phyloP scores from a whole-genome alignment of 2,797 vertebrate genomes.

The Cheirogaleus major region DNA sequence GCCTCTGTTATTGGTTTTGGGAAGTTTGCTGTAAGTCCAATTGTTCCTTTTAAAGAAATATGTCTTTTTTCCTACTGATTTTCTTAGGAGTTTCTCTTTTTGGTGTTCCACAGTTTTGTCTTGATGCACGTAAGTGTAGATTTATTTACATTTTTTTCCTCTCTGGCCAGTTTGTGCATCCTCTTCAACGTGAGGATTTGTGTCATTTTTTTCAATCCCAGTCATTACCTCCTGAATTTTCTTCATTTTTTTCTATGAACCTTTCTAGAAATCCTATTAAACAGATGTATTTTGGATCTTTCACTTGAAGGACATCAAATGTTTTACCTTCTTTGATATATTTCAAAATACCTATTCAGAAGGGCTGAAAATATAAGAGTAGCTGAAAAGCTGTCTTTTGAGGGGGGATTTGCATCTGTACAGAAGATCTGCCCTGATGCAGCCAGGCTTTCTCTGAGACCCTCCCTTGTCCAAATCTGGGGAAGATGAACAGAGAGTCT shows the following conservation, averaged over 20 bases:
- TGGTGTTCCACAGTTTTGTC: background rate
- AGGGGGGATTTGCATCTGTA: background rate
- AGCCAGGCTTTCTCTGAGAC: background rate
- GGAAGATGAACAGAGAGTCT: background rate
- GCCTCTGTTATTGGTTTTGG: background rate
- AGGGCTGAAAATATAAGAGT: background rate
- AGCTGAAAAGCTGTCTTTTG: background rate
- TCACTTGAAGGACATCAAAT: background rate
- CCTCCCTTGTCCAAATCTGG: background rate
- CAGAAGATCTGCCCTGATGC: background rate
- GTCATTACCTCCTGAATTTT: background rate
- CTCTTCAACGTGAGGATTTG: background rate
- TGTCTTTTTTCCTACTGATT: background rate
- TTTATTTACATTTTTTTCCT: background rate
- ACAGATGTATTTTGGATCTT: background rate
- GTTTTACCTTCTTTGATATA: background rate
- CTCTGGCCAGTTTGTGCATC: background rate
- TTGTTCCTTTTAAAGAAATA: background rate
- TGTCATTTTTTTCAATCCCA: slow-evolving; percentile 19
- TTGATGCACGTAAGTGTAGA: background rate
- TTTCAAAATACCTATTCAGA: background rate
- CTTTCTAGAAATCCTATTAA: background rate
- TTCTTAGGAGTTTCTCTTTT: background rate
- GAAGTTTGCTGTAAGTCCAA: background rate
- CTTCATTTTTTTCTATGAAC: background rate